Evolutionary conservation across 2,888 invertebrate species (phyloP).

Genomic region (Oxyscelio sp.): DNA sequence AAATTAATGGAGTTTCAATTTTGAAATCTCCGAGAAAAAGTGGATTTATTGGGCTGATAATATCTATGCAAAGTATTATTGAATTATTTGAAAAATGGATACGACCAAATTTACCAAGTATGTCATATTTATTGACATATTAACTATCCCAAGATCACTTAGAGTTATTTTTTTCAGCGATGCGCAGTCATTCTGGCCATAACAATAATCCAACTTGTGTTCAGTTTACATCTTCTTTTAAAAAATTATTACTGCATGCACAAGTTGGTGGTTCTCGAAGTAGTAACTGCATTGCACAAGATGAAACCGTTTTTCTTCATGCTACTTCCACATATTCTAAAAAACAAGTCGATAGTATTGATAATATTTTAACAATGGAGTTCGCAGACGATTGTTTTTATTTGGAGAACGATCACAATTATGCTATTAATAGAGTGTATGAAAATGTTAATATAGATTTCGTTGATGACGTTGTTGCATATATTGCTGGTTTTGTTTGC

Average conservation of each 20-base stretch:
- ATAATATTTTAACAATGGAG: too few relatives aligned
- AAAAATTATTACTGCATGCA: slow-evolving; percentile 65
- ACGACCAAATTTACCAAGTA: background rate
- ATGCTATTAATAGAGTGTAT: background rate
- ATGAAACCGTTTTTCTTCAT: slow-evolving; percentile 26
- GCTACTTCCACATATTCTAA: slow-evolving; percentile 1
- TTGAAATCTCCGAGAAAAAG: background rate
- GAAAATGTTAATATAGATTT: background rate
- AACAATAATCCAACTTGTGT: slow-evolving; percentile 73
- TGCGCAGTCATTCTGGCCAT: slow-evolving; percentile 61
- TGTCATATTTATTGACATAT: slow-evolving; percentile 9
- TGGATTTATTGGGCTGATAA: slow-evolving; percentile 28
- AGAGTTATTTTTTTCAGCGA: slow-evolving; percentile 54
- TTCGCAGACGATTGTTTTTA: too few relatives aligned
- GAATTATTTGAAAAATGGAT: slow-evolving; percentile 9
- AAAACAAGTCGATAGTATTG: too few relatives aligned
- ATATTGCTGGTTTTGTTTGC: slow-evolving; percentile 15
- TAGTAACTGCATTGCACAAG: slow-evolving; percentile 51
- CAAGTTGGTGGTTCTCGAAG: slow-evolving; percentile 44
- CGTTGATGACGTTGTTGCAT: slow-evolving; percentile 9
- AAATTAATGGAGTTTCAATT: background rate
- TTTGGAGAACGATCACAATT: slow-evolving; percentile 25
- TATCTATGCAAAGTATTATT: slow-evolving; percentile 8
- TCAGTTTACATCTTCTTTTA: slow-evolving; percentile 66
- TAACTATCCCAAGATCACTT: slow-evolving; percentile 42